phyloP scores from a whole-genome alignment of 2,113 vertebrate species.

The Varanus komodoensis region DNA sequence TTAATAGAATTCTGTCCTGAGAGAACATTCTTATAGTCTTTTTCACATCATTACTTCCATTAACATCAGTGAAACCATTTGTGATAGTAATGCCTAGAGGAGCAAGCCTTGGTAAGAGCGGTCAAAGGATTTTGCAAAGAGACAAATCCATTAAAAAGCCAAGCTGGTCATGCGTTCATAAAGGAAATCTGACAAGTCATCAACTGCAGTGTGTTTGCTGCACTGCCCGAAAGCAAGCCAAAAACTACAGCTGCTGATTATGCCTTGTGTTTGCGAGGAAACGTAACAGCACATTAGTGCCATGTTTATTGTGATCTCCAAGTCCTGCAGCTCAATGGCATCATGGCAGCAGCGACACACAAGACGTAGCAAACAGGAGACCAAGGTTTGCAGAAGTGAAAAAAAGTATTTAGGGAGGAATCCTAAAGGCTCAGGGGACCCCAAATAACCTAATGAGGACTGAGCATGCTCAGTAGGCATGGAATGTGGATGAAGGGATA shows the following conservation, averaged over 20 bases:
- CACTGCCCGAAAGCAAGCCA: neutral
- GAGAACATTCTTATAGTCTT: neutral
- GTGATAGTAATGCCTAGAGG: neutral
- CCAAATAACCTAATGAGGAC: neutral
- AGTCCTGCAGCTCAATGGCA: neutral
- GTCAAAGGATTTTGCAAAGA: neutral
- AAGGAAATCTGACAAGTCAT: neutral
- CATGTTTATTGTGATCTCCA: neutral
- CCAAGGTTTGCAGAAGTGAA: too few species aligned
- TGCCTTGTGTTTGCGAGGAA: neutral
- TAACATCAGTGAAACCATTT: neutral
- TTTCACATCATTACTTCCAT: neutral
- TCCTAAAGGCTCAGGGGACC: too few species aligned
- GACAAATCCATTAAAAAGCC: too few species aligned
- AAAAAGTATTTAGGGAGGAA: too few species aligned
- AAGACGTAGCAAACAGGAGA: too few species aligned
- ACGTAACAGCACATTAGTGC: neutral
- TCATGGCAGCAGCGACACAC: neutral
- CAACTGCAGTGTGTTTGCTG: neutral
- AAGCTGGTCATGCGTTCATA: neutral
- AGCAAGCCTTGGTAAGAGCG: neutral
- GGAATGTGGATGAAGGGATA: neutral
- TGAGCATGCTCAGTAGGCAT: neutral
- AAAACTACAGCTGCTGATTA: neutral
- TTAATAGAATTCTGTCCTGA: neutral